Percentiles rank a stretch among this genome's conserved stretches.
These are phyloP conservation scores for Neotoma lepida DNA, from an alignment of 2,113 vertebrate species.

Conservation along the genomic window DNA sequence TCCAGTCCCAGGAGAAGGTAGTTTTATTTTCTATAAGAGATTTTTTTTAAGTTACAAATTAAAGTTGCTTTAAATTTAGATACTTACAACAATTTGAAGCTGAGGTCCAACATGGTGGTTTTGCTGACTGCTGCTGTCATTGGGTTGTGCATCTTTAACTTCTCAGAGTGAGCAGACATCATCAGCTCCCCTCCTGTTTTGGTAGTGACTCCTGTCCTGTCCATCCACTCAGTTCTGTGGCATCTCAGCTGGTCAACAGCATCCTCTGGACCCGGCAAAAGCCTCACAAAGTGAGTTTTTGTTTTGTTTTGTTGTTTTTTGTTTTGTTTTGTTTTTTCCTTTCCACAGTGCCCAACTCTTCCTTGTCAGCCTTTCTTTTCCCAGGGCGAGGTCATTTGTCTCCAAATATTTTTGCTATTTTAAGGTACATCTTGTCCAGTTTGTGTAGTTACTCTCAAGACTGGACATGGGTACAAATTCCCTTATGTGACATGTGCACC, in stretches of 20 bases:
- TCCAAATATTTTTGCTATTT: not conserved
- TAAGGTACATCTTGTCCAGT: not conserved
- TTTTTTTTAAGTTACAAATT: not conserved
- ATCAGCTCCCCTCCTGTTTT: no score
- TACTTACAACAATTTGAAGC: no score
- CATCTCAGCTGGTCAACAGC: not conserved
- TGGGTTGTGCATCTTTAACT: not conserved
- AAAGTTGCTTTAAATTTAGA: not conserved
- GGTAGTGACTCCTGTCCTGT: not conserved
- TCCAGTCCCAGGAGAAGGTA: not conserved
- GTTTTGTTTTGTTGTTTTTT: not conserved
- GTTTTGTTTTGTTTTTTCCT: no score
- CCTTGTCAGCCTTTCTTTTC: not conserved
- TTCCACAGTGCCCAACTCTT: not conserved
- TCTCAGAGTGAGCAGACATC: not conserved
- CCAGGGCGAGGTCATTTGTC: not conserved
- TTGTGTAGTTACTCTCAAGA: not conserved
- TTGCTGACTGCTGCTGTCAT: not conserved
- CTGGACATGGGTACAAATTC: not conserved
- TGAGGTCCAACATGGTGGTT: not conserved
- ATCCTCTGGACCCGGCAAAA: not conserved
- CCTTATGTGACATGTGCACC: not conserved
- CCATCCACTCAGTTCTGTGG: not conserved
- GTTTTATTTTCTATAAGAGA: not conserved
- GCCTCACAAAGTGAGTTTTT: not conserved